phyloP scores from a whole-genome alignment of 2,797 vertebrate genomes.

The Harpagifer antarcticus region DNA sequence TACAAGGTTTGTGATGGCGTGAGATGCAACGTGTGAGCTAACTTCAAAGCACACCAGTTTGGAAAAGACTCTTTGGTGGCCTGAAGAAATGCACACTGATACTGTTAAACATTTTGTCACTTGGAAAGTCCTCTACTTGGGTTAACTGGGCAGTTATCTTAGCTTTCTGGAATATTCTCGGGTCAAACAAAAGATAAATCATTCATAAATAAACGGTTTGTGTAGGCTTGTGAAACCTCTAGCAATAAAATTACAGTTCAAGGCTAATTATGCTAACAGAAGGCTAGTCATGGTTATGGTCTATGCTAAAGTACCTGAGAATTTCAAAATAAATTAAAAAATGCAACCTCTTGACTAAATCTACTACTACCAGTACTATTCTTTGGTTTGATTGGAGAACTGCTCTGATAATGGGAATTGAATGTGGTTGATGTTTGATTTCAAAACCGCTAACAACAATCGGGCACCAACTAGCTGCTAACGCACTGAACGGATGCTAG shows the following conservation, averaged over 20 bases:
- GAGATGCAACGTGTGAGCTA: constrained; percentile 21
- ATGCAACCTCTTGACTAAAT: constrained; percentile 48
- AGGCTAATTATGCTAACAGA: constrained; percentile 42
- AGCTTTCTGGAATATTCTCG: constrained; percentile 65
- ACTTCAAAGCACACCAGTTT: constrained; percentile 38
- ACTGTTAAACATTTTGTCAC: constrained; percentile 13
- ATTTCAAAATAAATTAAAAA: constrained; percentile 70
- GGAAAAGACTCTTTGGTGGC: constrained; percentile 21
- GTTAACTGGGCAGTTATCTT: constrained; percentile 68
- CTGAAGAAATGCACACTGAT: constrained; percentile 26
- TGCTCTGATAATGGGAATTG: constrained; percentile 40
- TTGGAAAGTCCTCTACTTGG: constrained; percentile 35
- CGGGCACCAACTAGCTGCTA: constrained; percentile 42
- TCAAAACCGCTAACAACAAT: constrained; percentile 25
- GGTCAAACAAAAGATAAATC: constrained; percentile 46
- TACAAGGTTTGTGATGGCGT: constrained; percentile 29
- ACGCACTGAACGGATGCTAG: constrained; percentile 50
- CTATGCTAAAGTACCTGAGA: constrained; percentile 76
- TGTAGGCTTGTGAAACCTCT: constrained; percentile 22
- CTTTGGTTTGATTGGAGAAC: constrained; percentile 86
- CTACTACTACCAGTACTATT: constrained; percentile 69
- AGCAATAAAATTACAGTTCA: constrained; percentile 28
- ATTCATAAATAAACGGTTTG: constrained; percentile 27
- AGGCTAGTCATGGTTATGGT: constrained; percentile 49
- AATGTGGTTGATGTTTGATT: constrained; percentile 28